Conservation (phyloP, 64 coral and sea anemone species). For the Porites lutea region DNA sequence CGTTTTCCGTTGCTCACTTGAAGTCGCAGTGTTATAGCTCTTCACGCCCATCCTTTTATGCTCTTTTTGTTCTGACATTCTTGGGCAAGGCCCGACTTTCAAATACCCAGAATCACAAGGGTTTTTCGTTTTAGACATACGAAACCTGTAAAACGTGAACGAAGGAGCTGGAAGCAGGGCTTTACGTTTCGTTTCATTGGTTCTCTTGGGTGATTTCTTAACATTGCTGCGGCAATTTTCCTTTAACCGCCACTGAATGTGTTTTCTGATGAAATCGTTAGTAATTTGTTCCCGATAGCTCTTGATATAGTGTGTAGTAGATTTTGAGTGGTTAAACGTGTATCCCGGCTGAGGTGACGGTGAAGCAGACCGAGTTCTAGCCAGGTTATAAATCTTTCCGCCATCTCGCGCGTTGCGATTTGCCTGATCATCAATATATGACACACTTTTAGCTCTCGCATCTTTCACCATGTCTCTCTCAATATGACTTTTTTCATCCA, state of each 20-base stretch:
- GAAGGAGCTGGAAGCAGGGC: not conserved
- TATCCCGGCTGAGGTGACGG: not conserved
- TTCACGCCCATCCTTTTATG: not conserved
- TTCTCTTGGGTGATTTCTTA: not conserved
- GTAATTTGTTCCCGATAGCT: conserved; percentile 60
- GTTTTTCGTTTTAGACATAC: conserved; percentile 6
- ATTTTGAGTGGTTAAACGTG: conserved; percentile 23
- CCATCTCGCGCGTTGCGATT: not conserved
- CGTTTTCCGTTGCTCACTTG: not conserved
- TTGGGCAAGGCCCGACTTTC: conserved; percentile 60
- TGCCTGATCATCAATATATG: not conserved
- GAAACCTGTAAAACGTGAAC: conserved; percentile 6
- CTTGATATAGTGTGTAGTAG: conserved; percentile 12
- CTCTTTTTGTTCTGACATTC: not conserved
- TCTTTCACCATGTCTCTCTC: not conserved
- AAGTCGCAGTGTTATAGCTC: not conserved
- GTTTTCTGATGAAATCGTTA: not conserved
- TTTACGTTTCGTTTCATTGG: not conserved
- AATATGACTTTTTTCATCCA: not conserved
- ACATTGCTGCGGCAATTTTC: not conserved
- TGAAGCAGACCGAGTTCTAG: not conserved
- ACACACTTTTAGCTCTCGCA: not conserved
- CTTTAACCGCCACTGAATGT: conserved; percentile 8
- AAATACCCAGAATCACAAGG: not conserved
- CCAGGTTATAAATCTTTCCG: not conserved